phyloP scores from a whole-genome alignment of 2,888 invertebrate genomes.

The Masnerella sp. region DNA sequence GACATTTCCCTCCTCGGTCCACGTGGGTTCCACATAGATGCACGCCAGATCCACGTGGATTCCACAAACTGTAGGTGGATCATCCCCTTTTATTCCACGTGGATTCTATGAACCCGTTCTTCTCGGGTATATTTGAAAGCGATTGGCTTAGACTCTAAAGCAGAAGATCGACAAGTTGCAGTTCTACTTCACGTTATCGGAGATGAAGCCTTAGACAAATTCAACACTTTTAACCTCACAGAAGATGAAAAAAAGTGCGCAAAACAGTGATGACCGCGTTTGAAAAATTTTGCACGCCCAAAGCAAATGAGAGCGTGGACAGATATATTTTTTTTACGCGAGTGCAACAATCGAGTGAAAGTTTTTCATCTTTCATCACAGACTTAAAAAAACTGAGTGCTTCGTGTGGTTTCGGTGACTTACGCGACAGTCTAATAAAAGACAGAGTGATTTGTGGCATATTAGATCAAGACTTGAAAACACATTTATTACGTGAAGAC shows the following conservation, averaged over 20 bases:
- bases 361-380: conserved; percentile 60
- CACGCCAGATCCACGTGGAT: too few species aligned
- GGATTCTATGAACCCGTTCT: too few species aligned
- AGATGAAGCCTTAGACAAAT: conserved; percentile 63
- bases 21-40: too few species aligned
- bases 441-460: conserved; percentile 62
- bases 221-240: conserved; percentile 60
- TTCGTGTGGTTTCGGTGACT: conserved; percentile 61
- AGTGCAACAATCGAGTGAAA: conserved; percentile 48
- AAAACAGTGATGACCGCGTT: conserved; percentile 30
- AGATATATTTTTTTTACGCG: conserved; percentile 60
- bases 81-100: too few species aligned
- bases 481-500: conserved; percentile 33
- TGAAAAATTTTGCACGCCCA: conserved; percentile 45
- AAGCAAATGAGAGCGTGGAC: conserved; percentile 53
- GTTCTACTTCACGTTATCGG: conserved; percentile 46
- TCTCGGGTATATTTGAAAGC: too few species aligned
- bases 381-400: conserved; percentile 60
- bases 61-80: too few species aligned
- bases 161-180: too few species aligned
- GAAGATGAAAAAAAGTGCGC: conserved; percentile 46
- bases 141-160: too few species aligned
- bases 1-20: too few species aligned
- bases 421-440: conserved; percentile 62
- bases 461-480: conserved; percentile 31